These are phyloP conservation scores for Eulithis testata DNA, from an alignment of 2,888 invertebrate species.

Conservation along the genomic window DNA sequence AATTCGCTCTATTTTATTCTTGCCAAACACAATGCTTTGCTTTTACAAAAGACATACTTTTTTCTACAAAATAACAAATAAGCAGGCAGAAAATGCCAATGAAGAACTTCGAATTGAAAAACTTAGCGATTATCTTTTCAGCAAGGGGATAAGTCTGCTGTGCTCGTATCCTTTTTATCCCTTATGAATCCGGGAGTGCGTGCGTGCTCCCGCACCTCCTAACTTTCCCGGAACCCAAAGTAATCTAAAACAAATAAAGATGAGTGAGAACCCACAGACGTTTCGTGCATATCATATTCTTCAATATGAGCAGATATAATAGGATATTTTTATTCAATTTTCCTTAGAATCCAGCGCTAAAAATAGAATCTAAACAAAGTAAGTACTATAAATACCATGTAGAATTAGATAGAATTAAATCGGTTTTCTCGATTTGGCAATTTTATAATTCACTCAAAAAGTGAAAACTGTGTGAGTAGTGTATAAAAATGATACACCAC, in stretches of 20 bases:
- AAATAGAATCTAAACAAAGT: too few species aligned
- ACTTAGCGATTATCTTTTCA: constrained; percentile 62
- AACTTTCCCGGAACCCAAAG: constrained; percentile 74
- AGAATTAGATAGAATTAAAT: too few species aligned
- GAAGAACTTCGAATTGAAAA: constrained; percentile 67
- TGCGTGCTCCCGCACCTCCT: constrained; percentile 59
- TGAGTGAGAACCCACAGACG: constrained; percentile 72
- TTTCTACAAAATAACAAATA: neutral
- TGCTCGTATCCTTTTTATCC: constrained; percentile 52
- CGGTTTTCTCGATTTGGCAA: too few species aligned
- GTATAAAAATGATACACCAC: constrained; percentile 6
- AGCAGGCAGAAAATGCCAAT: constrained; percentile 40
- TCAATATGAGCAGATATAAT: constrained; percentile 64
- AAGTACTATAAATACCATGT: too few species aligned
- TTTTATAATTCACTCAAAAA: neutral
- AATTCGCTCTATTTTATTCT: too few species aligned
- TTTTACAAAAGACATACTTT: neutral
- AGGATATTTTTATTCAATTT: constrained; percentile 60
- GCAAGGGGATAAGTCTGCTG: constrained; percentile 53
- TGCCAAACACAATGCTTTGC: neutral
- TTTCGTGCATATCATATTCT: constrained; percentile 73
- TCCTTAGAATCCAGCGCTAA: neutral
- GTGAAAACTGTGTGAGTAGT: neutral
- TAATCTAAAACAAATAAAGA: constrained; percentile 82
- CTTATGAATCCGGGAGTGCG: constrained; percentile 64